These are phyloP conservation scores for Abscondita cerata DNA, from an alignment of 2,888 invertebrate genomes.

Conservation along the genomic window DNA sequence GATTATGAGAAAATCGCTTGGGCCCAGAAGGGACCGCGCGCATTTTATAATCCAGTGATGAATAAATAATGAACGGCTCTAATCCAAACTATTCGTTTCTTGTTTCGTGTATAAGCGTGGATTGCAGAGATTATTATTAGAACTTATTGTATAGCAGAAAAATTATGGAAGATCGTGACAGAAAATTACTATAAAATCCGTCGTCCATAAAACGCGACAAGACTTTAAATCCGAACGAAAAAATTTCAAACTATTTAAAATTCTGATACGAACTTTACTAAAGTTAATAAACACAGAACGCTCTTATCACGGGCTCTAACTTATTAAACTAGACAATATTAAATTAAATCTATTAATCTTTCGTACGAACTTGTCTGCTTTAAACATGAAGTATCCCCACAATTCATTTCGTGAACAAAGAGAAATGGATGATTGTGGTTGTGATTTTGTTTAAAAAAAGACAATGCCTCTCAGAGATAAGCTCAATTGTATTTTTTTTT, in stretches of 20 bases:
- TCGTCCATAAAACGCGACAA: slow-evolving; percentile 19
- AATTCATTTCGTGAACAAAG: slow-evolving; percentile 28
- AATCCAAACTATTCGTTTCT: too few relatives aligned
- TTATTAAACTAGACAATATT: slow-evolving; percentile 42
- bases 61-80: too few relatives aligned
- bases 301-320: slow-evolving; percentile 32
- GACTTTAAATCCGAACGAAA: slow-evolving; percentile 30
- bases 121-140: too few relatives aligned
- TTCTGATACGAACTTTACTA: slow-evolving; percentile 32
- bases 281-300: slow-evolving; percentile 34
- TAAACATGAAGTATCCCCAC: slow-evolving; percentile 21
- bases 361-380: slow-evolving; percentile 24
- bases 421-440: slow-evolving; percentile 18
- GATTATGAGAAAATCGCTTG: too few relatives aligned
- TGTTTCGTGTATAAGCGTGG: too few relatives aligned
- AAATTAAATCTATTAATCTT: slow-evolving; percentile 45
- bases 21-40: too few relatives aligned
- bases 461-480: slow-evolving; percentile 1
- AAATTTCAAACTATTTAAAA: slow-evolving; percentile 29
- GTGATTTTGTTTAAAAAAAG: slow-evolving; percentile 16
- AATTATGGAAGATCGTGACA: slow-evolving; percentile 1
- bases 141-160: neutral
- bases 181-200: slow-evolving; percentile 14
- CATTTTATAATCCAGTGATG: too few relatives aligned
- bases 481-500: neutral